Base-by-base conservation (phyloP, 2,888 invertebrate species). In the Meiosimyza platycephala region DNA sequence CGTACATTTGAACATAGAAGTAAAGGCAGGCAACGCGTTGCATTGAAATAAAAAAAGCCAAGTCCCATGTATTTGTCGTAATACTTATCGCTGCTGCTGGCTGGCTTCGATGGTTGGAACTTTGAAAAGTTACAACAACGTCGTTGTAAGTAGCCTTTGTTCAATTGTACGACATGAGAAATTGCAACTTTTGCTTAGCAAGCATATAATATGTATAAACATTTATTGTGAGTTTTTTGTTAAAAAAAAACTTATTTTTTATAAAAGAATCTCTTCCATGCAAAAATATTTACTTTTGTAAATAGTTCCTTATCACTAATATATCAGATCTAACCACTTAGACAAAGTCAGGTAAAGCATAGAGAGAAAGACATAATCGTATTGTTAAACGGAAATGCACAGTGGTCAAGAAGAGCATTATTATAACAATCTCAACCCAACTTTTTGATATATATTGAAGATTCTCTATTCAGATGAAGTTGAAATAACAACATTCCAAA, bases 121-220 rank as follows among this genome's bases (percentile, higher is more conserved):
- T 40, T 40, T 6, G 9, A 7, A 7, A 6, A 40, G 6, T 57
- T 59, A 62, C 62, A 70, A 63, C 69, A 54, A 63, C 71, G 62
- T 28, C 47, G 48, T 62, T n/a, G n/a, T n/a, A n/a, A 18, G 16
- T 67, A 62, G 63, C 57, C 72, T 52, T 68, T 74, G 59, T 64
- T 68, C 50, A 54, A 51, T 22, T 54, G 52, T 11, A 62, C 13
- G 57, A 54, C 54, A 54, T 51, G 28, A 28, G 28, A 28, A 28
- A 33, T 64, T 33, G 52, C 18, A 59, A 55, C 60, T 63, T 62
- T 65, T 65, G 28, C 28, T 67, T 60, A 70, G 65, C 68, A 71
- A 54, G 71, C 51, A 57, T 57, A 50, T 47, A 22, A 48, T 64
- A 52, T 57, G 33, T 64, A 28, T 40, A 51, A 51, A 13, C 12